Base-by-base conservation (phyloP, 1,140 invertebrate species). In the Drosophila aff. region DNA sequence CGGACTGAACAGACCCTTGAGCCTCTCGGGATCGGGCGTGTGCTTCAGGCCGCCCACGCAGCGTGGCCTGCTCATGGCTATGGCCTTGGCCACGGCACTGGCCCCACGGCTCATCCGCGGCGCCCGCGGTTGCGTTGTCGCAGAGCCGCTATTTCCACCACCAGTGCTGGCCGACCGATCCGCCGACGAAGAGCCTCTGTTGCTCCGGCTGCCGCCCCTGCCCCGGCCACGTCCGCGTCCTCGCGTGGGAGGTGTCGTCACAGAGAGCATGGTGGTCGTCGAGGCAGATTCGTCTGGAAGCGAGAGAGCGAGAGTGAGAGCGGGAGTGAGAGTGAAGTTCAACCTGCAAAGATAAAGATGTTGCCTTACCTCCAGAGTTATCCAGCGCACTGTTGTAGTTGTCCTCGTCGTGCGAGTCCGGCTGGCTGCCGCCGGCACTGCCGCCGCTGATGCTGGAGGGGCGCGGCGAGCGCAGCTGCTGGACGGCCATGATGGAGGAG, bases 1-100 rank as follows among this genome's bases (percentile, higher is more conserved):
- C 81, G 91, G 91, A 79, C 89, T 92, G n/a, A 91, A 92, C 8
- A 92, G 55, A 33, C 89, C 91, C 53, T 92, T 92, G 7, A 92
- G 74, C 11, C 91, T 73, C 38, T 92, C 83, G 18, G 91, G 91
- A 74, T 92, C 91, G 13, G 91, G 91, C 13, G 82, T 90, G 58
- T 92, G 91, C 63, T 92, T 92, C 1, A 92, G 66, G 11, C 89
- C 91, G 26, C 91, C 91, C 4, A 92, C 86, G 60, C 91, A 92
- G 2, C 91, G 82, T 15, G 91, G 91, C 7, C 91, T 69, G 62
- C 67, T 92, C 46, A 90, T 67, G 3, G 91, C 91, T 31, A 92
- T 92, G 15, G 91, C 82, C 65, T 92, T 92, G 26, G 91, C 87
- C 3, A 92, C 91, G 8, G 84, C 87, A 23, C 91, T 91, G 13